These are phyloP conservation scores for Hybognathus amarus DNA, from an alignment of 2,797 vertebrate genomes.

Conservation along the genomic window DNA sequence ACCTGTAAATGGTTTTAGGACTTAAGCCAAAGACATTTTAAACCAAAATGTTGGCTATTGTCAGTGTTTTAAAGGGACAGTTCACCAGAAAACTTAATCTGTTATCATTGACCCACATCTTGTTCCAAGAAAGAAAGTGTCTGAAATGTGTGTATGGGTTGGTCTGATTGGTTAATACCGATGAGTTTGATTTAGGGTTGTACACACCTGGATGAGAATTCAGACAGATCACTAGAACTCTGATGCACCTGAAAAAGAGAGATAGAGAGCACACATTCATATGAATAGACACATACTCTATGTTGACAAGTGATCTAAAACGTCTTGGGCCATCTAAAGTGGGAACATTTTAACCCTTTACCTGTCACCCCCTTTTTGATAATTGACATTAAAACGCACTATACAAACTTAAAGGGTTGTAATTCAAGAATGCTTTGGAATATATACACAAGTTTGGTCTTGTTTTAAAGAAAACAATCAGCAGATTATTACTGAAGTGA, in stretches of 20 bases:
- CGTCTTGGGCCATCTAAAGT: neutral
- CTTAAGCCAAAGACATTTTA: neutral
- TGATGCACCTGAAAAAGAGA: slow-evolving; percentile 10
- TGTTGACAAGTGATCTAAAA: neutral
- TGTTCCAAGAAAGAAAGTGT: neutral
- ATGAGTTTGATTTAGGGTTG: neutral
- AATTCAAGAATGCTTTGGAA: no score
- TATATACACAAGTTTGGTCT: no score
- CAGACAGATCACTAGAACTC: slow-evolving; percentile 19
- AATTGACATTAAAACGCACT: no score
- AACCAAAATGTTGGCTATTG: neutral
- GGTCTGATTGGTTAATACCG: neutral
- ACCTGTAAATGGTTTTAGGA: slow-evolving; percentile 1
- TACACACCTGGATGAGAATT: slow-evolving; percentile 75
- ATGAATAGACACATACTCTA: neutral
- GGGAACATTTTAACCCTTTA: no score
- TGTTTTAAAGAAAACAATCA: no score
- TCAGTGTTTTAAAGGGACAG: neutral
- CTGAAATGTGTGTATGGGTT: neutral
- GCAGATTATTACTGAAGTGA: no score
- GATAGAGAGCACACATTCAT: neutral
- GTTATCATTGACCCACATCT: neutral
- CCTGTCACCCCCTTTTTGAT: no score
- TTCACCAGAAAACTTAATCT: neutral
- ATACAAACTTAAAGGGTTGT: no score